Base-by-base conservation (phyloP, 2,113 vertebrate genomes). In the Sitta europaea region DNA sequence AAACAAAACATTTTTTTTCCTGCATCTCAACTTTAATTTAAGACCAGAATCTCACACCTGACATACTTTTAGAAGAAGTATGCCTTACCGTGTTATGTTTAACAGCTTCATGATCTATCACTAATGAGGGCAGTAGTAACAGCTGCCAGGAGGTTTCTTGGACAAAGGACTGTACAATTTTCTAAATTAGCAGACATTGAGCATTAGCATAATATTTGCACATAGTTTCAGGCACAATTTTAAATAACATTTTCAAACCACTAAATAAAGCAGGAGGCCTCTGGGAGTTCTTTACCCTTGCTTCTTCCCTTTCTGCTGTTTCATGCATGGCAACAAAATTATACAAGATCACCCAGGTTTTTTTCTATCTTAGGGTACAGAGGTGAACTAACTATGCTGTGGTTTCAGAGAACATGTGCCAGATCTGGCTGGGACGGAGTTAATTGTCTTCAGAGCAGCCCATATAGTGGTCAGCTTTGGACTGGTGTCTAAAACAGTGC, bases 241-340 rank as follows among this genome's bases (percentile, higher is more conserved):
- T 15, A 42, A 75, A 50, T 43, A 80, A 72, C 3, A 43, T 71
- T 75, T 74, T 47, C 19, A 83, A 80, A 58, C 5, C 21, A n/a
- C 24, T 14, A 14, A 42, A 19, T 5, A 12, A 58, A 45, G 5
- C 14, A 50, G 31, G 47, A 63, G 14, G 5, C 9, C 6, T 68
- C 35, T 62, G 28, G 18, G 38, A 36, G 3, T 53, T 63, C 18
- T 81, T 77, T 48, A 50, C 12, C 24, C 23, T 50, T 45, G 29
- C 2, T 47, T 63, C 14, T 63, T 72, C 35, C 33, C 5, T 88
- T 85, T 65, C 65, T 74, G 40, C 28, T 36, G 3, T 65, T 78
- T 59, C 0, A 3, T 33, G 8, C 42, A 20, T 18, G 33, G 12
- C 50, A 63, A 43, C 12, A 35, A 1, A 0, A 11, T 62, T 83